Evolutionary conservation across 2,113 vertebrate species (phyloP).

Genomic region (Seriola rivoliana): DNA sequence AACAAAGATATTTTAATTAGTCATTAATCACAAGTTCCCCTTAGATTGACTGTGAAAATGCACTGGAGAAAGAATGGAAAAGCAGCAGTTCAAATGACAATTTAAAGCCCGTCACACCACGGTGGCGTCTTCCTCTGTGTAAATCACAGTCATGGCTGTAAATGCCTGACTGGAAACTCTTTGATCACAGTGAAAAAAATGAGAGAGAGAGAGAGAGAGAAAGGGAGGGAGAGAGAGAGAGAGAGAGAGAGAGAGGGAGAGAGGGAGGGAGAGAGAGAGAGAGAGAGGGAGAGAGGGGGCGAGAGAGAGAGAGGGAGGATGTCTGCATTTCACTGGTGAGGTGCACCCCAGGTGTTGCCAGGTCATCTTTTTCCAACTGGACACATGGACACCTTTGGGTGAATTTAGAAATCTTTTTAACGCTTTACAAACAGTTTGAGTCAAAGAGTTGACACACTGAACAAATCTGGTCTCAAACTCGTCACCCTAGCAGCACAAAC

Average conservation of each 20-base stretch:
- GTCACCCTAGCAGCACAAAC: neutral
- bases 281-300: too few species aligned
- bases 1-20: neutral
- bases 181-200: conserved; percentile 49
- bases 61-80: neutral
- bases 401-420: neutral
- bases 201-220: conserved; percentile 15
- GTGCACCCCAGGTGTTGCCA: conserved; percentile 5
- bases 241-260: neutral
- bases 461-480: too few species aligned
- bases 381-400: neutral
- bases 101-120: conserved; percentile 40
- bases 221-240: too few species aligned
- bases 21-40: neutral
- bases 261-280: too few species aligned
- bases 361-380: conserved; percentile 38
- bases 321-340: conserved; percentile 34
- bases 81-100: conserved; percentile 33
- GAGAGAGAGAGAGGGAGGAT: conserved; percentile 22
- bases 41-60: neutral
- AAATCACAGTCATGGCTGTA: conserved; percentile 68
- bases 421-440: neutral
- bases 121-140: conserved; percentile 57
- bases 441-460: neutral
- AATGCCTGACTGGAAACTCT: conserved; percentile 57